A percentile compares a stretch with the other conserved stretches of the same genome.
Evolutionary conservation across 2,113 vertebrate genomes (phyloP).

Genomic region (Myrmecophaga tridactyla): DNA sequence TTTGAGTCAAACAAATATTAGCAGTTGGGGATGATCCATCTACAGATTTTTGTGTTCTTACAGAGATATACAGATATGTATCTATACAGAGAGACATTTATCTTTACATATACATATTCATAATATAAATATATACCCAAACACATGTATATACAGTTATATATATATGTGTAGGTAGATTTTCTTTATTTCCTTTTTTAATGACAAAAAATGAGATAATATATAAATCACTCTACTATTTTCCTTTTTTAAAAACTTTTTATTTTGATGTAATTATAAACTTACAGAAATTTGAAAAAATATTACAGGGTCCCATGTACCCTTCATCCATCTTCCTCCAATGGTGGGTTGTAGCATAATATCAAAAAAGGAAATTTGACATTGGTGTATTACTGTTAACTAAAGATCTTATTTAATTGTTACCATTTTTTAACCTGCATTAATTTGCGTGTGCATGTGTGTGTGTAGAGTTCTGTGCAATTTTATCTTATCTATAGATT

Average conservation of each 20-base stretch:
- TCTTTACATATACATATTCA: not conserved
- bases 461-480: not conserved
- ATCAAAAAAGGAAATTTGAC: not conserved
- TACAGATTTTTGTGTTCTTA: not conserved
- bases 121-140: not conserved
- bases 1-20: not conserved
- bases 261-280: not conserved
- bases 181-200: not conserved
- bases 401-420: not conserved
- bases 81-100: not conserved
- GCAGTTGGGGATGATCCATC: not conserved
- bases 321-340: not conserved
- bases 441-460: not conserved
- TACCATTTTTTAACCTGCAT: not conserved
- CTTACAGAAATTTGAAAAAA: not conserved
- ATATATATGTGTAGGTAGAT: not conserved
- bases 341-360: not conserved
- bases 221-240: not conserved
- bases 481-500: not conserved
- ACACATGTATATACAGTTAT: not conserved
- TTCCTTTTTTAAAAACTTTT: not conserved
- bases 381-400: not conserved
- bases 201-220: not conserved
- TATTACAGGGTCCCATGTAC: not conserved
- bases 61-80: not conserved